Base-by-base conservation (phyloP, 2,113 vertebrate species). In the Alethe castanea region DNA sequence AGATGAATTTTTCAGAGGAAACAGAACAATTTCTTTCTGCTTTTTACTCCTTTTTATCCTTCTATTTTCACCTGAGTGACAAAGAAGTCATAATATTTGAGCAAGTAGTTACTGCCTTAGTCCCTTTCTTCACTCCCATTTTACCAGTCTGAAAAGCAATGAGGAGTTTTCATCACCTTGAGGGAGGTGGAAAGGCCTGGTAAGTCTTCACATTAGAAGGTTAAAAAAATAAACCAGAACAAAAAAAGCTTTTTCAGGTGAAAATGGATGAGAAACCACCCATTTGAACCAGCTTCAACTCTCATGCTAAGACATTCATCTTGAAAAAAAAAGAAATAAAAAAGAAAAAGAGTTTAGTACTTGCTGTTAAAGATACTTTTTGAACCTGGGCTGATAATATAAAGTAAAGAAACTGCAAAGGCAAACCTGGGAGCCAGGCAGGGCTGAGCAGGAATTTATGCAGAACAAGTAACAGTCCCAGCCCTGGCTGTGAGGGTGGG, bases 31-130 rank as follows among this genome's bases (percentile, higher is more conserved):
- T 10, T 60, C 38, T 79, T 81, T 71, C 42, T 14, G 26, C 40
- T 69, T 28, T 90, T 85, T 71, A 70, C 57, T 78, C 33, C 36
- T 82, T 92, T 91, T 81, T 40, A 71, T 71, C 56, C 57, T 91
- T 90, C 45, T 86, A 17, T 87, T 91, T 78, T 70, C 78, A 90
- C 92, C 61, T 38, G 53, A 64, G 35, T 2, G 5, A 94, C 65
- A 92, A 78, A 72, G 61, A 44, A 84, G 33, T 84, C 50, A 19
- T 81, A 95, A 93, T 88, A 89, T 84, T 42, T 89, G 54, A 95
- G 54, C 50, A 83, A 76, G 65, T 33, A 71, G 36, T 76, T 87
- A 67, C 45, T 79, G 38, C 85, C 12, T 69, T 40, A 85, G 45
- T 80, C 61, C 29, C 18, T 79, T 85, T 91, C 62, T 95, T 91